Percentiles rank a stretch among this genome's conserved stretches.
Evolutionary conservation across 2,888 invertebrate genomes (phyloP).

Genomic region (Cheilosia soror): DNA sequence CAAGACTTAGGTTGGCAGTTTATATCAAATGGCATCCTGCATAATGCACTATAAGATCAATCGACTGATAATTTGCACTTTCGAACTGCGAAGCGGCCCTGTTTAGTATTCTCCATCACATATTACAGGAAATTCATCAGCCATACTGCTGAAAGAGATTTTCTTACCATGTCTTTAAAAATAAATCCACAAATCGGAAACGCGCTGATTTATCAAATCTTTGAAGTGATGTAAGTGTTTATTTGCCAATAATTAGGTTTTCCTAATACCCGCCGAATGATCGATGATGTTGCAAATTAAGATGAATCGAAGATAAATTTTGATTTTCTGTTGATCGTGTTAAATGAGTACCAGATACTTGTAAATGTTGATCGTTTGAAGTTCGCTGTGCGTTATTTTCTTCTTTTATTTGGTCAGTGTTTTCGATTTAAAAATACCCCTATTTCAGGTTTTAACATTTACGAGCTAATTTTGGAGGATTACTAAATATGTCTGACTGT

Average conservation of each 20-base stretch:
- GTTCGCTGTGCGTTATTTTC: neutral
- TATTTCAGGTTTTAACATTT: neutral
- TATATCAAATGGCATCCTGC: no score
- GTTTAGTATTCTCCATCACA: no score
- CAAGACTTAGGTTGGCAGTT: no score
- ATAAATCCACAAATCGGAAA: neutral
- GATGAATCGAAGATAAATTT: slow-evolving; percentile 22
- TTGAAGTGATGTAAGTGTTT: slow-evolving; percentile 1
- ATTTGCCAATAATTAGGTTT: neutral
- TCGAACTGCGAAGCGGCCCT: no score
- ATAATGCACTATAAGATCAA: no score
- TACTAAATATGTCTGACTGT: neutral
- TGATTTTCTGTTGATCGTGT: slow-evolving; percentile 10
- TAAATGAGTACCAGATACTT: neutral
- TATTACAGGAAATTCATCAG: no score
- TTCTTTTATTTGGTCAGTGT: neutral
- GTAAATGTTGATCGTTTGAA: slow-evolving; percentile 2
- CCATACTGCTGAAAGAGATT: no score
- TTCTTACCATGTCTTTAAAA: neutral
- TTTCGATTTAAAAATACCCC: neutral
- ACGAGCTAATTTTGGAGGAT: slow-evolving; percentile 2
- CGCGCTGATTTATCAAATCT: no score
- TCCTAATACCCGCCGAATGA: neutral
- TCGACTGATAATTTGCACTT: no score
- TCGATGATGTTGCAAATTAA: neutral